Conservation (phyloP, 2,797 vertebrate species). For the Monodelphis domestica region DNA sequence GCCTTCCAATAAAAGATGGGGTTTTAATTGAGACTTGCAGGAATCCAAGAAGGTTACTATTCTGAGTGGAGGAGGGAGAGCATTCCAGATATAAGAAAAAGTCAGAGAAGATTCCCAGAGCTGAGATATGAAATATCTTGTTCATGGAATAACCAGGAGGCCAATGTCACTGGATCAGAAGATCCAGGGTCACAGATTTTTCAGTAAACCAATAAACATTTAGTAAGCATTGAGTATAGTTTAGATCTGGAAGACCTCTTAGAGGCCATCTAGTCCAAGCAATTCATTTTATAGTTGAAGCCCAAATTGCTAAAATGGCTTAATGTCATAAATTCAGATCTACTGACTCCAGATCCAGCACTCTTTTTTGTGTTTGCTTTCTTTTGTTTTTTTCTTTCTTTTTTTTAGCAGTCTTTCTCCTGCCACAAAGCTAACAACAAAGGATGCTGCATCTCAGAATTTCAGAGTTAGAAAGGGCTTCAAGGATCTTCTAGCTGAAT, state of each 20-base stretch:
- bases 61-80: not conserved
- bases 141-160: not conserved
- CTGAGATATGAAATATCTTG: not conserved
- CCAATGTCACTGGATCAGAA: not conserved
- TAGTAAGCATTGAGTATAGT: not conserved
- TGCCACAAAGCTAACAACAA: not conserved
- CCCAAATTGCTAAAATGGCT: not conserved
- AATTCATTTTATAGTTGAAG: not conserved
- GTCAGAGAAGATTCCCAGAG: not conserved
- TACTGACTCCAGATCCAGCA: not conserved
- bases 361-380: too few relatives aligned
- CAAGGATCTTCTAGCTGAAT: not conserved
- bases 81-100: not conserved
- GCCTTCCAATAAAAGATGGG: not conserved
- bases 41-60: not conserved
- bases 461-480: not conserved
- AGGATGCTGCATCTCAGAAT: not conserved
- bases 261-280: not conserved
- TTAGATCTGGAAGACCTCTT: not conserved
- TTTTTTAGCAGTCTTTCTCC: not conserved
- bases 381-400: too few relatives aligned
- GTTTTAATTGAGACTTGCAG: not conserved
- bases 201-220: not conserved
- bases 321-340: not conserved
- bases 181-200: not conserved